Percentiles rank a stretch among this genome's conserved stretches.
These are phyloP conservation scores for Polydrusus tereticollis DNA, from an alignment of 2,888 invertebrate species.

Conservation along the genomic window DNA sequence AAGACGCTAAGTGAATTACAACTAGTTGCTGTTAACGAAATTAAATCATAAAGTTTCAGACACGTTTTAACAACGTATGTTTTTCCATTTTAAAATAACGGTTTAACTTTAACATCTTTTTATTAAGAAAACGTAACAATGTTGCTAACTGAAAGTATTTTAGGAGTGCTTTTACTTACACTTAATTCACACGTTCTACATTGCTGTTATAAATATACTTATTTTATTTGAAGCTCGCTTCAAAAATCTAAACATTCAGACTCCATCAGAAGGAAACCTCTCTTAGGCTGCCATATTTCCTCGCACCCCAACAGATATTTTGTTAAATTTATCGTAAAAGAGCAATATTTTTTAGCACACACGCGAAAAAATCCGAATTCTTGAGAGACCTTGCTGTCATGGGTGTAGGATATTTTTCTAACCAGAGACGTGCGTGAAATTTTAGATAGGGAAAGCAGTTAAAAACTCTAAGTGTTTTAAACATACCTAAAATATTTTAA, in stretches of 20 bases:
- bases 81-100: not conserved
- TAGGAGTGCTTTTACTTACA: not conserved
- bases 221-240: slow-evolving; percentile 2
- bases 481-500: too few relatives aligned
- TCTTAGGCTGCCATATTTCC: slow-evolving; percentile 2
- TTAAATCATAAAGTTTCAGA: slow-evolving; percentile 19
- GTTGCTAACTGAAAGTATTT: not conserved
- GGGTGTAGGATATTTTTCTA: not conserved
- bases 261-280: not conserved
- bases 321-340: slow-evolving; percentile 21
- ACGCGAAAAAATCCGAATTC: not conserved
- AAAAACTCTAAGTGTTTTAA: too few relatives aligned
- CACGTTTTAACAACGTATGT: slow-evolving; percentile 12
- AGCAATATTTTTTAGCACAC: slow-evolving; percentile 12
- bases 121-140: too few relatives aligned
- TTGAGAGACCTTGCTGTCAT: not conserved
- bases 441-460: too few relatives aligned
- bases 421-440: too few relatives aligned
- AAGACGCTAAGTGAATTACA: slow-evolving; percentile 1
- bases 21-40: slow-evolving; percentile 15
- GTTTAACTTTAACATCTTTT: too few relatives aligned
- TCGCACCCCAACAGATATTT: slow-evolving; percentile 12
- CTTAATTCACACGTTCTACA: not conserved
- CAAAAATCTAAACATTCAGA: slow-evolving; percentile 18
- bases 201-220: not conserved